A percentile compares a stretch with the other conserved stretches of the same genome.
Conservation (phyloP, 2,888 invertebrate genomes). For the Noctua comes region DNA sequence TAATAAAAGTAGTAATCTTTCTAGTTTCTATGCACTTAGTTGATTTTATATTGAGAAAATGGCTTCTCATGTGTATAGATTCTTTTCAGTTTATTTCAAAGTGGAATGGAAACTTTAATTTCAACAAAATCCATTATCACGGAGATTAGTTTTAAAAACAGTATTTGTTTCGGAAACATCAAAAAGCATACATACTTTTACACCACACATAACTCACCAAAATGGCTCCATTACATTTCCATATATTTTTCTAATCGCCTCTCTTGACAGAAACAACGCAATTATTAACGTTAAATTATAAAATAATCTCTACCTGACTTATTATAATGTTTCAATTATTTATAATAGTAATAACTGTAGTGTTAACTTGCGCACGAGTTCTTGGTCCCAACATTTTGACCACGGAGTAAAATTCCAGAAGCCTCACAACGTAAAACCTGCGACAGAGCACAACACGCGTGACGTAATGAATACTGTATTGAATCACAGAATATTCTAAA, state of each 20-base stretch:
- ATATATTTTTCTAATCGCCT: conserved; percentile 40
- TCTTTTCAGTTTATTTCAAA: neutral
- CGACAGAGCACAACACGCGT: neutral
- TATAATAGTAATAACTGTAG: conserved; percentile 57
- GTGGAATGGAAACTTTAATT: neutral
- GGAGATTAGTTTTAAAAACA: neutral
- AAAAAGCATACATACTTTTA: neutral
- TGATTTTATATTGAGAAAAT: conserved; percentile 6
- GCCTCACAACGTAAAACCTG: neutral
- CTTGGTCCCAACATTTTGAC: neutral
- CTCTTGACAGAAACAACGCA: conserved; percentile 52
- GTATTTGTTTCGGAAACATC: neutral
- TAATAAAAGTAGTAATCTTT: neutral
- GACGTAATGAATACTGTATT: neutral
- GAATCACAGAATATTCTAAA: neutral
- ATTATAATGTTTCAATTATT: conserved; percentile 51
- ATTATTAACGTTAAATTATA: conserved; percentile 47
- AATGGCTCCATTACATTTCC: conserved; percentile 39
- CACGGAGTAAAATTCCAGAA: conserved; percentile 23
- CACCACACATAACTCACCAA: conserved; percentile 13
- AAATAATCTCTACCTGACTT: conserved; percentile 54
- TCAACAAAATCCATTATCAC: neutral
- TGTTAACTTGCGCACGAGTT: conserved; percentile 46
- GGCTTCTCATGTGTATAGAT: neutral
- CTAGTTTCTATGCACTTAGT: conserved; percentile 1